Evolutionary conservation across 2,888 invertebrate genomes (phyloP), one percentile per base, ranked within the genome.

Genomic region (Synergus japonicus): DNA sequence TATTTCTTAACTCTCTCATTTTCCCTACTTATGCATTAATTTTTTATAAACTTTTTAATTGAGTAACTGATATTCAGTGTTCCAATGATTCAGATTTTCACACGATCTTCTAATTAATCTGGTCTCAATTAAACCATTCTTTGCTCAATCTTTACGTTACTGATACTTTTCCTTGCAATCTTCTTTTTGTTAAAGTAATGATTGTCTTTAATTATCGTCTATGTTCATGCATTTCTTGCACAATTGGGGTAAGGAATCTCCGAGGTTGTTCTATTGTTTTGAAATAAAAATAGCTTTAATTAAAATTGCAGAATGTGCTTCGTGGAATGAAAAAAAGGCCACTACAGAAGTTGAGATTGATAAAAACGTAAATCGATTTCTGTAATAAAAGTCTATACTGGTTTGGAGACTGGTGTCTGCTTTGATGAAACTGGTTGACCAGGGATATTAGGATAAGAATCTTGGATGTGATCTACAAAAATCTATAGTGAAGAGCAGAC

Each of bases 1-100:
- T n/a, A 69, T 69, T 49, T 69, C 69, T 49, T 49, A 69, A 49
- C 69, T 54, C 49, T n/a, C 73, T 9, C n/a, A 29, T 37, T 54
- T 69, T 73, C n/a, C 7, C 13, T 18, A 5, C 5, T 44, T 22
- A 18, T 18, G 13, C 18, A n/a, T 54, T n/a, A 54, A 15, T 8
- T 54, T n/a, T 54, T 54, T n/a, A 54, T n/a, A 2, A 54, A 54
- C n/a, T 54, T n/a, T n/a, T n/a, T 54, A 54, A 54, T n/a, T 54
- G 54, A n/a, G n/a, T n/a, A 54, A 0, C 8, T 54, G 54, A 54
- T n/a, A n/a, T 29, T 29, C 29, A 8, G n/a, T 54, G 7, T 54
- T 8, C 54, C 3, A 54, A 1, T 54, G 9, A 0, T 60, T 60
- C 5, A 22, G 10, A 22, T 60, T 60, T 18, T 60, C 10, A 29